A percentile compares a stretch with the other conserved stretches of the same genome.
phyloP scores from a whole-genome alignment of 2,797 vertebrate species.

The Parauchenoglanis ngamensis region DNA sequence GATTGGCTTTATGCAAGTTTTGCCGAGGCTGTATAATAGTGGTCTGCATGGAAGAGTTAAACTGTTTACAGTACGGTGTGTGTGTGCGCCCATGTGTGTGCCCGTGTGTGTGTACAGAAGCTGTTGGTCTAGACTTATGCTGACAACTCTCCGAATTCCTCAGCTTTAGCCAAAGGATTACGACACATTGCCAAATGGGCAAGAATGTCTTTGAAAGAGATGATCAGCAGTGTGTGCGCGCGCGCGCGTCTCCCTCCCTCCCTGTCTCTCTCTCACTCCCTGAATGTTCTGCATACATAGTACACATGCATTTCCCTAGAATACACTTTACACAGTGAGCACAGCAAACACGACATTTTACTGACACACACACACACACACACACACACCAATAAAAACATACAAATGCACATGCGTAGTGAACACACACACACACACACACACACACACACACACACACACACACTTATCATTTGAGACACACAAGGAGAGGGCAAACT shows the following conservation, averaged over 20 bases:
- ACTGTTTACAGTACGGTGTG: neutral
- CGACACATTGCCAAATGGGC: conserved; percentile 46
- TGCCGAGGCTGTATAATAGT: neutral
- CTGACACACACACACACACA: conserved; percentile 1
- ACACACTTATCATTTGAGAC: neutral
- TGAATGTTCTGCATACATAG: conserved; percentile 51
- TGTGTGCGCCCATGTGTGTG: neutral
- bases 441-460: neutral
- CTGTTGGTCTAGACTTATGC: conserved; percentile 49
- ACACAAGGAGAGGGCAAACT: neutral
- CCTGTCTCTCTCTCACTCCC: neutral
- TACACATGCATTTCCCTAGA: conserved; percentile 30
- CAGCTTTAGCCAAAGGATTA: conserved; percentile 52
- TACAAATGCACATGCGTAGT: neutral
- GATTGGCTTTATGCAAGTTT: conserved; percentile 21
- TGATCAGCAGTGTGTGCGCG: conserved; percentile 3
- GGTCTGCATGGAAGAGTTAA: conserved; percentile 30
- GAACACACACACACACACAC: neutral
- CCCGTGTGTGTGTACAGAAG: conserved; percentile 34
- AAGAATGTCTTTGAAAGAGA: conserved; percentile 23
- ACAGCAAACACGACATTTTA: conserved; percentile 46
- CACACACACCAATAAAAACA: neutral
- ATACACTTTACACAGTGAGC: conserved; percentile 34
- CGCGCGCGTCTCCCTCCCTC: neutral
- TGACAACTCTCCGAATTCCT: conserved; percentile 53